Conservation (phyloP, 2,113 vertebrate genomes). For the Jaculus jaculus region DNA sequence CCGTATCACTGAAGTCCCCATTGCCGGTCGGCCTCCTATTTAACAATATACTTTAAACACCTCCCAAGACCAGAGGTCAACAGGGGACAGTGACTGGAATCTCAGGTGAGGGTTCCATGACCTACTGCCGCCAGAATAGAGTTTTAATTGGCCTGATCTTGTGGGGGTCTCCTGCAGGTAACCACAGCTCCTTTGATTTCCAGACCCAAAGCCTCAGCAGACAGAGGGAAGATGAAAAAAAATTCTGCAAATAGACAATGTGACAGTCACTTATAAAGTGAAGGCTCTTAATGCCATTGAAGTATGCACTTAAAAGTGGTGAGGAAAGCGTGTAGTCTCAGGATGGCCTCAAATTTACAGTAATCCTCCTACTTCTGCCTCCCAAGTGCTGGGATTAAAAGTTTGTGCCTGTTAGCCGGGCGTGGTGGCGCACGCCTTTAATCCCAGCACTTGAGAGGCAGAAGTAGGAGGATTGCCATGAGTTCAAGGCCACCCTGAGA, state of each 20-base stretch:
- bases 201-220: background rate
- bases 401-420: no score
- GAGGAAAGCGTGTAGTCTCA: no score
- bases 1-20: background rate
- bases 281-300: background rate
- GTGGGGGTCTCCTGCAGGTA: background rate
- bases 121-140: background rate
- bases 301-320: background rate
- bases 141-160: background rate
- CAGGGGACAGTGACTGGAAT: background rate
- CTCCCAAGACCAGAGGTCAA: background rate
- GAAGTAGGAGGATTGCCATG: no score
- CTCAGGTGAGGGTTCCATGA: background rate
- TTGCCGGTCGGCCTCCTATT: no score
- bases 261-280: background rate
- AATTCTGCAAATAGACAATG: background rate
- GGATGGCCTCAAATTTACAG: no score
- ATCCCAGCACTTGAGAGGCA: no score
- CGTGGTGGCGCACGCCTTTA: no score
- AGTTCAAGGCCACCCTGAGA: no score
- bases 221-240: no score
- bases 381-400: no score
- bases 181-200: background rate
- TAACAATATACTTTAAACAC: background rate
- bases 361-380: no score